Conservation (phyloP, 23 tunicate genomes). For the Botrylloides violaceus region DNA sequence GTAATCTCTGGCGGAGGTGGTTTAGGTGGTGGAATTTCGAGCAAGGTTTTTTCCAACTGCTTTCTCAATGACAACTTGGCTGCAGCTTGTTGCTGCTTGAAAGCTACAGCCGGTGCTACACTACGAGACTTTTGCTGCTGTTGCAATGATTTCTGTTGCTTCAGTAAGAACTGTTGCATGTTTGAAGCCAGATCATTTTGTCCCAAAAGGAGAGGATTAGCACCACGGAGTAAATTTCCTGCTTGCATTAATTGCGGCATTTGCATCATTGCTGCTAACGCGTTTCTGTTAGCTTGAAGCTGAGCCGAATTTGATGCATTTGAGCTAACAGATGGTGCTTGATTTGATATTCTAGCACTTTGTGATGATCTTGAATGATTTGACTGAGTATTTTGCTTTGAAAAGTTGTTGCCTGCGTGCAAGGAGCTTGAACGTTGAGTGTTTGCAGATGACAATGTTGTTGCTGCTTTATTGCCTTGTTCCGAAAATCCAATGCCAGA, state of each 20-base stretch:
- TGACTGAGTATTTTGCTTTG: slow-evolving; percentile 3
- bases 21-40: slow-evolving; percentile 94
- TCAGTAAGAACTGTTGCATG: slow-evolving; percentile 59
- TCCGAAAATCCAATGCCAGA: background rate
- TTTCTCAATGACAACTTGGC: slow-evolving; percentile 86
- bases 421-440: background rate
- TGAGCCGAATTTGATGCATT: slow-evolving; percentile 33
- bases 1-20: slow-evolving; percentile 97
- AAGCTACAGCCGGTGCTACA: slow-evolving; percentile 34
- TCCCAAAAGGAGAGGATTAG: slow-evolving; percentile 12
- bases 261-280: slow-evolving; percentile 92
- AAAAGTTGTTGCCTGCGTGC: background rate
- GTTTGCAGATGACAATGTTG: background rate
- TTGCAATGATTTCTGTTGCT: slow-evolving; percentile 47
- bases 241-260: slow-evolving; percentile 72
- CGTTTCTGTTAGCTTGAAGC: slow-evolving; percentile 89
- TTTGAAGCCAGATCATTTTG: slow-evolving; percentile 54
- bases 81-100: slow-evolving; percentile 90
- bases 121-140: slow-evolving; percentile 27
- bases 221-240: slow-evolving; percentile 19
- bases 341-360: background rate
- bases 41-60: slow-evolving; percentile 86
- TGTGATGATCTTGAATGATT: background rate
- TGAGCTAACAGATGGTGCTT: background rate
- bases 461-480: background rate